A percentile compares a stretch with the other conserved stretches of the same genome.
Evolutionary conservation across 53 echinoderm and acorn worm species (phyloP).

Genomic region (Paelopatides confundens): DNA sequence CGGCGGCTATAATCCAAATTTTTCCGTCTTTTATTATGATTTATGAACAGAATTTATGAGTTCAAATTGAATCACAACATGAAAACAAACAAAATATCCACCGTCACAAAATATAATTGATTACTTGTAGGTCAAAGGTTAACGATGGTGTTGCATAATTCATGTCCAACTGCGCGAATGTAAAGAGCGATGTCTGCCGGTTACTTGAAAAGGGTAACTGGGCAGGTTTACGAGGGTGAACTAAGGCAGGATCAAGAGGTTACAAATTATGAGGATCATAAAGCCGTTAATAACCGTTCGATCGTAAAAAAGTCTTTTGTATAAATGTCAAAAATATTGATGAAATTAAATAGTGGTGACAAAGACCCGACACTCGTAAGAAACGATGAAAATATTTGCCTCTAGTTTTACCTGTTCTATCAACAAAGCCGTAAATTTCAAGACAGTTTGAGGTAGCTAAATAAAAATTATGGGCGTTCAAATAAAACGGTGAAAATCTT

Average conservation of each 20-base stretch:
- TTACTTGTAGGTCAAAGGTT: constrained; percentile 12
- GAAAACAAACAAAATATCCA: constrained; percentile 30
- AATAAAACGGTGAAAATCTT: neutral
- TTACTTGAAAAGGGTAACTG: neutral
- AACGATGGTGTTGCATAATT: constrained; percentile 15
- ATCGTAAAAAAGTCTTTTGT: constrained; percentile 15
- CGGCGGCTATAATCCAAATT: constrained; percentile 8
- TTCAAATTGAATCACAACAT: constrained; percentile 44
- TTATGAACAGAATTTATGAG: constrained; percentile 26
- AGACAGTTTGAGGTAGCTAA: constrained; percentile 10
- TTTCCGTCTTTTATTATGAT: constrained; percentile 15
- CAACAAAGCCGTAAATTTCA: constrained; percentile 37
- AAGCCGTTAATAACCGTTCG: constrained; percentile 17
- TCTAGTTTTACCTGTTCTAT: constrained; percentile 32
- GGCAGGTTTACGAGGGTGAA: neutral
- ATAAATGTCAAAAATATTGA: constrained; percentile 27
- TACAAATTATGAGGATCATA: constrained; percentile 7
- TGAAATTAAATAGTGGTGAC: neutral
- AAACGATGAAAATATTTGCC: constrained; percentile 35
- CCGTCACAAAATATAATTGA: constrained; percentile 13
- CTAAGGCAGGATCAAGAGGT: constrained; percentile 10
- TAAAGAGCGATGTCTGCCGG: neutral
- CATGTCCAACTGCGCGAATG: constrained; percentile 14
- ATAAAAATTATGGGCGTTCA: neutral
- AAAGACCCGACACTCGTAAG: neutral